Percentiles rank a stretch among this genome's conserved stretches.
Evolutionary conservation across 2,113 vertebrate genomes (phyloP).

Genomic region (Otolemur garnettii): DNA sequence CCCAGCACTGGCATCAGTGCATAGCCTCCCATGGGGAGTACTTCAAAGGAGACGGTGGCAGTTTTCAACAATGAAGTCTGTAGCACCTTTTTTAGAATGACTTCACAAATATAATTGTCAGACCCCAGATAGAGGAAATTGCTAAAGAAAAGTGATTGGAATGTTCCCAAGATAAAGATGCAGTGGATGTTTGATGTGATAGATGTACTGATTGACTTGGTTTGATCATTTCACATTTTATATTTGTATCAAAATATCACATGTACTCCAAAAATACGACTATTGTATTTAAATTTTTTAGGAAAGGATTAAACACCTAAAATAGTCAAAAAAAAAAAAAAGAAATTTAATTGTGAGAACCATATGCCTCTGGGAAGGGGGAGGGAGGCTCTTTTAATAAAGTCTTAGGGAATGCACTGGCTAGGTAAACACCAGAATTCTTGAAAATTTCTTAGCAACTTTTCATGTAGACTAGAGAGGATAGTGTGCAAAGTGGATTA

Average conservation of each 20-base stretch:
- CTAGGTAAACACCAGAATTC: neutral
- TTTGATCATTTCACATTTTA: neutral
- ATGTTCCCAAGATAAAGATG: neutral
- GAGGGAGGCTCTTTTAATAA: neutral
- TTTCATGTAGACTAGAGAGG: neutral
- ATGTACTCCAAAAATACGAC: neutral
- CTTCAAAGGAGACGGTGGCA: no score
- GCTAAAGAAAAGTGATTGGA: neutral
- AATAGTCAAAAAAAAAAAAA: no score
- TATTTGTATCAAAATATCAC: neutral
- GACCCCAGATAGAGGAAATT: neutral
- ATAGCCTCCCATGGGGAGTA: no score
- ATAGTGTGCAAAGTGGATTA: neutral
- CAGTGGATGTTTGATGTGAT: neutral
- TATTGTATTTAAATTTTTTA: neutral
- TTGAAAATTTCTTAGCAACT: neutral
- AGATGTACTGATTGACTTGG: neutral
- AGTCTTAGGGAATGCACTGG: neutral
- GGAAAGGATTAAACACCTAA: neutral
- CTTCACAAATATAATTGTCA: no score
- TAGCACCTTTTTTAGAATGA: no score
- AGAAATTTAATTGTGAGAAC: neutral
- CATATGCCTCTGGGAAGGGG: neutral
- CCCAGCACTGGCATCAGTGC: no score
- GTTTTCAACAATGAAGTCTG: no score